Base-by-base conservation (phyloP, 1,140 invertebrate species). In the Drosophila pseudoananassae region DNA sequence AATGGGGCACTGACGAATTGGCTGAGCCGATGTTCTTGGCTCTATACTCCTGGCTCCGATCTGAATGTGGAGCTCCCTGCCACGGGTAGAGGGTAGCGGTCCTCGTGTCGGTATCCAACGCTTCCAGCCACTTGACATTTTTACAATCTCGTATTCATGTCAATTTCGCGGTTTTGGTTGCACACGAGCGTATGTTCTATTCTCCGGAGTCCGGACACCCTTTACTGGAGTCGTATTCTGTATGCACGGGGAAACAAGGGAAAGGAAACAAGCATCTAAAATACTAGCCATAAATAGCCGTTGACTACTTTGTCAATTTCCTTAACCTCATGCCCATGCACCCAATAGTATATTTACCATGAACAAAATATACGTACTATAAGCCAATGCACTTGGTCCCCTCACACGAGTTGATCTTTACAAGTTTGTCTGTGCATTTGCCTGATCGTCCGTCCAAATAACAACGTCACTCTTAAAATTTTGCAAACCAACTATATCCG, bases 121-220 rank as follows among this genome's bases (percentile, higher is more conserved):
- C 64, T 40, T 56, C 38, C 50, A 80, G 57, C 77, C 83, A 88
- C 83, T 88, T 88, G 83, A 89, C 79, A 89, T 88, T 83, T 88
- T 89, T 76, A 82, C 78, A 83, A 69, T 76, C 78, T 76, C 76
- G 83, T 76, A 76, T 88, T 74, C 84, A 88, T 89, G 76, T 88
- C 83, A 88, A 88, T 83, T 88, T 88, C 73, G 83, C 74, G 82
- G 82, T 82, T 87, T 87, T 75, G 83, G 69, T 87, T 82, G 78
- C 83, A 78, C 78, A 61, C 77, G 76, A 59, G 54, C 71, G 52
- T 74, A 70, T 52, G 43, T 25, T 54, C 17, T 31, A 23, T 38
- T 69, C 60, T 45, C 52, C 52, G 74, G 38, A 27, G 25, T 27
- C 33, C 64, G 47, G 57, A 74, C 52, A 53, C 31, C 33, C 33